Conservation (phyloP, 64 coral and sea anemone species). For the Pocillopora verrucosa region DNA sequence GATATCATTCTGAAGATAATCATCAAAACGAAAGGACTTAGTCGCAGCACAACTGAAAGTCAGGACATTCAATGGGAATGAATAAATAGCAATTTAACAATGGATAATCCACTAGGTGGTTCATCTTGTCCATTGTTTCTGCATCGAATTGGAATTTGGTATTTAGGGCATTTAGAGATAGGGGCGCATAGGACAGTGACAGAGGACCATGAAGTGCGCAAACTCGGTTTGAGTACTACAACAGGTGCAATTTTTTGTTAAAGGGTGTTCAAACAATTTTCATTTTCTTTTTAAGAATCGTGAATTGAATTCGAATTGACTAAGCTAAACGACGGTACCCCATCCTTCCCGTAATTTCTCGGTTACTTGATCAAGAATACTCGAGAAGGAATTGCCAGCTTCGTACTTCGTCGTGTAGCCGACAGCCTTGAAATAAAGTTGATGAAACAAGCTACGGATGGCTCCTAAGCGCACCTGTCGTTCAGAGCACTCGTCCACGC, state of each 20-base stretch:
- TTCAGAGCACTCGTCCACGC: constrained; percentile 55
- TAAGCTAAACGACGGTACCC: constrained; percentile 60
- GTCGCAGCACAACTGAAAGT: too few species aligned
- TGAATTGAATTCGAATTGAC: not conserved
- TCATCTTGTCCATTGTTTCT: too few species aligned
- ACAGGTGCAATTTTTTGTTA: not conserved
- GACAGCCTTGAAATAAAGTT: constrained; percentile 67
- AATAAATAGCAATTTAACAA: too few species aligned
- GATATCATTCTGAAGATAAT: too few species aligned
- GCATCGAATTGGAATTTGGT: too few species aligned
- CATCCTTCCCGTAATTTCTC: constrained; percentile 70
- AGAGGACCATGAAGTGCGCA: too few species aligned
- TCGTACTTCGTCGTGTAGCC: constrained; percentile 56
- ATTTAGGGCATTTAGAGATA: too few species aligned
- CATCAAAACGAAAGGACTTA: too few species aligned
- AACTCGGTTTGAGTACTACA: not conserved
- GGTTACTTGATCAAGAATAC: constrained; percentile 88
- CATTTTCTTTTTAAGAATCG: too few species aligned
- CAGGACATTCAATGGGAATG: too few species aligned
- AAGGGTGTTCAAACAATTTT: not conserved
- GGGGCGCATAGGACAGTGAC: too few species aligned
- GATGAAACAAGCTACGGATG: constrained; percentile 66
- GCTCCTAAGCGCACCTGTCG: constrained; percentile 71
- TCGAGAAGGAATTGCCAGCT: constrained; percentile 57
- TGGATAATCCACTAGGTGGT: too few species aligned